Evolutionary conservation across 2,113 vertebrate genomes (phyloP), one percentile per base, ranked within the genome.

Genomic region (Amphilophus citrinellus): DNA sequence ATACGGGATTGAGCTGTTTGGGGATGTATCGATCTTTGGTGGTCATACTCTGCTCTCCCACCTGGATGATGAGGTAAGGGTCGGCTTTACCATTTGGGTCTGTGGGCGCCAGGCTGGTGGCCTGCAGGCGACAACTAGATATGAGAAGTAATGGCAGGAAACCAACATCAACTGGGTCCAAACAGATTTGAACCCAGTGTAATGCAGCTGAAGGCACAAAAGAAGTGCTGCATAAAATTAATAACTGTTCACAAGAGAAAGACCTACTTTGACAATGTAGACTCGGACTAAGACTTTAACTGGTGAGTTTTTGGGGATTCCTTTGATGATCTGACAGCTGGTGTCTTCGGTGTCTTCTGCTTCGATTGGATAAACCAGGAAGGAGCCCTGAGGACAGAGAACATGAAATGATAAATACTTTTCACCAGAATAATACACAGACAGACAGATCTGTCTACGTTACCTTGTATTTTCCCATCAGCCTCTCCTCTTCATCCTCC

Each of bases 381-480:
- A 98, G 37, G 97, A 99, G 1, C 98, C 98, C 98, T 98, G 86
- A 10, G 66, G 76, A 61, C 15, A 53, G 5, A 81, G 2, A 75
- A 3, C 1, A 44, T 7, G 10, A 13, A 53, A 5, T 15, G 32
- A 76, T 77, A 6, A 80, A 44, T 1, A 37, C 22, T 8, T 35
- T 6, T 35, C n/a, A 11, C 24, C 20, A 65, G 20, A 77, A 9
- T 18, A 35, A 37, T 20, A 62, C 11, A 79, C 50, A 79, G 42
- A 66, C 10, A 15, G 27, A 57, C 27, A 75, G 9, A 18, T 79
- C 30, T 20, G 7, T 78, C 15, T 14, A 37, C 24, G 7, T 30
- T 60, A 99, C 98, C 97, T 99, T 99, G 92, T 97, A 99, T 93
- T 98, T 98, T 18, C 98, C 98, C 94, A 98, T 97, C n/a, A 93